Evolutionary conservation across 2,113 vertebrate genomes (phyloP).

Genomic region (Miniopterus natalensis): DNA sequence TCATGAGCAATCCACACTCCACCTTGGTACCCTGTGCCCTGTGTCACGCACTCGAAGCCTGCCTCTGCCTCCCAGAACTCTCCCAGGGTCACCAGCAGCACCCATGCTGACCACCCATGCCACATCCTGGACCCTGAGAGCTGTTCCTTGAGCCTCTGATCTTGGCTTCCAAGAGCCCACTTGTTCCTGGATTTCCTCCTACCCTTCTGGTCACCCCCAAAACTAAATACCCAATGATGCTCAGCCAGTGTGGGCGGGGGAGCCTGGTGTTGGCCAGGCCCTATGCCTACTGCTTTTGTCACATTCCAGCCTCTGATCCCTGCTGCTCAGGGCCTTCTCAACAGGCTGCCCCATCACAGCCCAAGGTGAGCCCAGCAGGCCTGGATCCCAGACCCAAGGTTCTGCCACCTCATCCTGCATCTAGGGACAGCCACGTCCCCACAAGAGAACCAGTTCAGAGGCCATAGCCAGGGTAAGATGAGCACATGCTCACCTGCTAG

Average conservation of each 20-base stretch:
- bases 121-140: background rate
- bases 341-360: background rate
- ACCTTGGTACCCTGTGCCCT: background rate
- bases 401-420: background rate
- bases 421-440: background rate
- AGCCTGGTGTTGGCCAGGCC: background rate
- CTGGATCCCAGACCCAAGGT: background rate
- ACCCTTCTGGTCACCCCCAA: background rate
- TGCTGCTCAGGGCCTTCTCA: background rate
- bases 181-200: background rate
- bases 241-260: background rate
- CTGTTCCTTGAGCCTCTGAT: background rate
- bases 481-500: rapidly evolving
- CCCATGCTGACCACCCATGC: background rate
- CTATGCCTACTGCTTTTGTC: rapidly evolving
- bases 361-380: rapidly evolving
- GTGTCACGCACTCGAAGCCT: rapidly evolving
- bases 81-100: background rate
- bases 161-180: background rate
- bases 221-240: background rate
- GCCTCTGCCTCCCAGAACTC: background rate
- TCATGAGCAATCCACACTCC: background rate
- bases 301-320: background rate
- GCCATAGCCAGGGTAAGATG: rapidly evolving
- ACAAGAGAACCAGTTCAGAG: background rate